phyloP scores from a whole-genome alignment of 2,797 vertebrate species.

The Gouania willdenowi region DNA sequence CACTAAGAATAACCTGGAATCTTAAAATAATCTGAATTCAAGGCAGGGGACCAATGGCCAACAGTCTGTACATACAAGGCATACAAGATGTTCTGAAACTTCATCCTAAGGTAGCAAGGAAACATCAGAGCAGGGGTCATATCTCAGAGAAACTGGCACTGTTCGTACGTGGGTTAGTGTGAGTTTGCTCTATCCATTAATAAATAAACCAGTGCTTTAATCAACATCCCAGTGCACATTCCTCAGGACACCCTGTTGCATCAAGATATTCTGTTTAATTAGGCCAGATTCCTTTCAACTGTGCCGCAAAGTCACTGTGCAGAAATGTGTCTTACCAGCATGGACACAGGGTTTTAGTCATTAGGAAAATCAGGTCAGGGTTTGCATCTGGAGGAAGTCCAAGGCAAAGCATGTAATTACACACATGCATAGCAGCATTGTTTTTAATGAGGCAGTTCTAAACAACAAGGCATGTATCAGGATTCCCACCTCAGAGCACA shows the following conservation, averaged over 20 bases:
- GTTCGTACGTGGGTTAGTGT: too few relatives aligned
- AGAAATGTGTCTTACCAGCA: slow-evolving; percentile 50
- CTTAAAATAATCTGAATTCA: too few relatives aligned
- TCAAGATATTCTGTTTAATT: slow-evolving; percentile 68
- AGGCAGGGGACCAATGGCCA: too few relatives aligned
- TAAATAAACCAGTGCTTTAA: slow-evolving; percentile 56
- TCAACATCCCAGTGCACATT: slow-evolving; percentile 45
- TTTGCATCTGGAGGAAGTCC: slow-evolving; percentile 47
- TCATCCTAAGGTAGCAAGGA: too few relatives aligned
- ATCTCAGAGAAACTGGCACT: too few relatives aligned
- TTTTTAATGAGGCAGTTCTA: slow-evolving; percentile 53
- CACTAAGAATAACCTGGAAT: too few relatives aligned
- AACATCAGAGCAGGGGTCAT: too few relatives aligned
- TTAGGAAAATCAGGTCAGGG: slow-evolving; percentile 72
- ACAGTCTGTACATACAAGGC: too few relatives aligned
- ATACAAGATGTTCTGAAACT: too few relatives aligned
- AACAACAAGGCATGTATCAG: slow-evolving; percentile 12
- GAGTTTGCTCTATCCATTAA: slow-evolving; percentile 33
- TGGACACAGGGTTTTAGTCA: slow-evolving; percentile 64
- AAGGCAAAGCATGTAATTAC: slow-evolving; percentile 52
- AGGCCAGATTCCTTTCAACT: slow-evolving; percentile 67
- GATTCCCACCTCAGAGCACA: slow-evolving; percentile 26
- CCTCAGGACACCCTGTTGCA: slow-evolving; percentile 52
- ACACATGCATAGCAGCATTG: slow-evolving; percentile 33
- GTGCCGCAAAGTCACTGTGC: slow-evolving; percentile 35